phyloP scores from a whole-genome alignment of 2,888 invertebrate genomes.

The Epinotia brunnichana region DNA sequence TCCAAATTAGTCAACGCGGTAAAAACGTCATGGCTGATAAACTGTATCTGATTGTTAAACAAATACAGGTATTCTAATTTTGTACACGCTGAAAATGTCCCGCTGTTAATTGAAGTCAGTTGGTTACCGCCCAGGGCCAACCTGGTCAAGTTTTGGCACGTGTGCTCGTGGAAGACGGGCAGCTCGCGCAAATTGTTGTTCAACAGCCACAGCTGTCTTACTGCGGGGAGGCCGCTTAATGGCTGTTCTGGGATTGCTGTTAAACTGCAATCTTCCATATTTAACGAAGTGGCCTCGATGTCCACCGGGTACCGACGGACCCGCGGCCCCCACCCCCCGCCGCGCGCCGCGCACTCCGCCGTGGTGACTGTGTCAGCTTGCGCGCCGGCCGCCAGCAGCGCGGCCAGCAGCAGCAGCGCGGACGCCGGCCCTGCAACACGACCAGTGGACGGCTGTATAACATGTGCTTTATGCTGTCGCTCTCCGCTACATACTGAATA shows the following conservation, averaged over 20 bases:
- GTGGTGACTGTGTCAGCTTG: neutral
- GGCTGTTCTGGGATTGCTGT: neutral
- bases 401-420: conserved; percentile 4
- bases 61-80: neutral
- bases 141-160: no score
- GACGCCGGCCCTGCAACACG: neutral
- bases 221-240: neutral
- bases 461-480: no score
- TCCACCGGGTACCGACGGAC: neutral
- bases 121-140: neutral
- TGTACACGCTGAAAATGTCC: neutral
- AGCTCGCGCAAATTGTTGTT: neutral
- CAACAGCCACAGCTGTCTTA: neutral
- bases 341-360: neutral
- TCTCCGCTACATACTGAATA: no score
- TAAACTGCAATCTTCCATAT: neutral
- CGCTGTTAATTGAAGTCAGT: neutral
- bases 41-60: neutral
- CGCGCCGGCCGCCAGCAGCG: neutral
- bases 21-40: neutral
- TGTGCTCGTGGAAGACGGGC: neutral
- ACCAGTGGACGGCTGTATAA: no score
- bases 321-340: neutral
- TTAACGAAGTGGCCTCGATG: neutral
- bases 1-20: neutral